These are phyloP conservation scores for Rhizoglyphus robini DNA, from an alignment of 1,140 invertebrate genomes.

Conservation along the genomic window DNA sequence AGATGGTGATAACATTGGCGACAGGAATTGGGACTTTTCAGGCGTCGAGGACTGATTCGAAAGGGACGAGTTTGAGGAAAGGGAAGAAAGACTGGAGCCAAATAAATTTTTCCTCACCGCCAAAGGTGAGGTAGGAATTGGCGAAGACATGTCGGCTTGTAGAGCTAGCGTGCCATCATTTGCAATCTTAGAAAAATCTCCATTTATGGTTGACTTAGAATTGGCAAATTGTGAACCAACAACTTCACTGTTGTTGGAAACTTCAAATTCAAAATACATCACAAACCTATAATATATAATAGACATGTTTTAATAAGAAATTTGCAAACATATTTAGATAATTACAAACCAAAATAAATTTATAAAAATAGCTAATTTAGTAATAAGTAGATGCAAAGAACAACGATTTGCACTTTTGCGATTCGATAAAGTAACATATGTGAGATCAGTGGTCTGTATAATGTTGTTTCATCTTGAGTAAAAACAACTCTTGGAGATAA, in stretches of 20 bases:
- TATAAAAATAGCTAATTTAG: too few relatives aligned
- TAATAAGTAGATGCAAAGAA: too few relatives aligned
- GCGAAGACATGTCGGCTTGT: not conserved
- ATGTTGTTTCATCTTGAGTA: too few relatives aligned
- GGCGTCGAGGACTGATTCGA: slow-evolving; percentile 1
- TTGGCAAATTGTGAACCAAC: not conserved
- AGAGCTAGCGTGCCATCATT: not conserved
- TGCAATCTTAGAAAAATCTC: too few relatives aligned
- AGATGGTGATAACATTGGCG: not conserved
- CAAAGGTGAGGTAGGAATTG: not conserved
- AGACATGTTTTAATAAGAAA: too few relatives aligned
- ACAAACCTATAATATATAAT: not conserved
- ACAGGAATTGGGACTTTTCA: not conserved
- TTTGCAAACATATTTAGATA: too few relatives aligned
- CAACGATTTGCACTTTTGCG: too few relatives aligned
- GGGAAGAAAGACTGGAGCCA: not conserved
- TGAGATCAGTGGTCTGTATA: too few relatives aligned
- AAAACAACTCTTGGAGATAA: too few relatives aligned
- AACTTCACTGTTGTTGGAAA: not conserved
- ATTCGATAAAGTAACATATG: too few relatives aligned
- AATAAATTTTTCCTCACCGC: not conserved
- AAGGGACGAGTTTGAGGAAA: not conserved
- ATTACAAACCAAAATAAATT: too few relatives aligned
- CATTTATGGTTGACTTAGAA: slow-evolving; percentile 1
- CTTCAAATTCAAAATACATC: slow-evolving; percentile 14